Conservation (phyloP, 2,113 vertebrate genomes). For the Chinchilla lanigera region DNA sequence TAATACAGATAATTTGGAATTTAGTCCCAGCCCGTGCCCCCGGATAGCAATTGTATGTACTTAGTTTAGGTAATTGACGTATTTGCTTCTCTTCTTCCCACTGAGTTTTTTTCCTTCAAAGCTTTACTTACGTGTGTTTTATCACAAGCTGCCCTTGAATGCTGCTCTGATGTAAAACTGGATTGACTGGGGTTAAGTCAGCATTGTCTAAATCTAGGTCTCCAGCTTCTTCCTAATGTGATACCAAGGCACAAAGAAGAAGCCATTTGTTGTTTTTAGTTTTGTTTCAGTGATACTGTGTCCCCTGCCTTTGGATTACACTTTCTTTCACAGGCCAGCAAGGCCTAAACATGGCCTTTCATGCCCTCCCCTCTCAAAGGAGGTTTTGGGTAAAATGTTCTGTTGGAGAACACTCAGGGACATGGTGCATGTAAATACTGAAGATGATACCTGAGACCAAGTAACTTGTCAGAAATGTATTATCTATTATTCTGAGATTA, state of each 20-base stretch:
- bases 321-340: fast-evolving
- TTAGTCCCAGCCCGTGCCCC: neutral
- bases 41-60: neutral
- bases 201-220: neutral
- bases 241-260: neutral
- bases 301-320: neutral
- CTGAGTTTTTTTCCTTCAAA: neutral
- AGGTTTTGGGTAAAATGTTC: neutral
- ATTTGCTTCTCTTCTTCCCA: neutral
- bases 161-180: neutral
- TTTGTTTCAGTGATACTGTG: neutral
- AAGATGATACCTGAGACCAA: neutral
- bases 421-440: fast-evolving
- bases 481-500: neutral
- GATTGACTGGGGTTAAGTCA: neutral
- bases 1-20: neutral
- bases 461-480: neutral
- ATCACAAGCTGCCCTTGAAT: neutral
- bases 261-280: neutral
- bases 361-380: neutral
- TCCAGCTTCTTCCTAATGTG: neutral
- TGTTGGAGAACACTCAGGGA: neutral
- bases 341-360: fast-evolving
- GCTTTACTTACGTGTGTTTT: neutral
- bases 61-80: neutral